phyloP scores from a whole-genome alignment of 2,888 invertebrate genomes.

The Drosophila ezoana region DNA sequence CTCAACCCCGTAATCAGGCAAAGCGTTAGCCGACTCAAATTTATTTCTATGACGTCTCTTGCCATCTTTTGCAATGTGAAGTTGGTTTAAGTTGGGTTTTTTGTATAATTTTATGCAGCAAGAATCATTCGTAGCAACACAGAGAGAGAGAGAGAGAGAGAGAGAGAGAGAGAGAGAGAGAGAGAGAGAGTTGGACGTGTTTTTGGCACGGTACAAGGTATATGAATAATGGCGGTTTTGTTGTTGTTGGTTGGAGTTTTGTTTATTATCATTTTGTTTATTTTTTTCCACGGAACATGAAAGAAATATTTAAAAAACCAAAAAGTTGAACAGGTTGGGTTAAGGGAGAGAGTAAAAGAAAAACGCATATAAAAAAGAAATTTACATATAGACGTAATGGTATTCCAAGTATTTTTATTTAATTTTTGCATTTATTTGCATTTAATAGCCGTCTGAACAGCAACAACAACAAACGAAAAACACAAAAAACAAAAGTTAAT shows the following conservation, averaged over 20 bases:
- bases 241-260: constrained; percentile 48
- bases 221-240: constrained; percentile 57
- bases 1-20: constrained; percentile 89
- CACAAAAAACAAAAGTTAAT: constrained; percentile 30
- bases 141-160: constrained; percentile 5
- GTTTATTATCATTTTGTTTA: constrained; percentile 54
- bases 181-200: constrained; percentile 40
- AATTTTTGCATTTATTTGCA: constrained; percentile 70
- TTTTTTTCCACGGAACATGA: constrained; percentile 51
- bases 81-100: constrained; percentile 42
- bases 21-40: constrained; percentile 87
- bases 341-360: constrained; percentile 20
- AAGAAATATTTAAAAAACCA: constrained; percentile 63
- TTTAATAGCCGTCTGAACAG: constrained; percentile 47
- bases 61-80: constrained; percentile 79
- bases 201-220: constrained; percentile 53
- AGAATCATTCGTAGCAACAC: constrained; percentile 55
- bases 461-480: constrained; percentile 30
- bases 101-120: constrained; percentile 70
- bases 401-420: constrained; percentile 70
- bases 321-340: constrained; percentile 39
- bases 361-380: constrained; percentile 46
- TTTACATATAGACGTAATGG: constrained; percentile 52
- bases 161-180: constrained; percentile 5
- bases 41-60: constrained; percentile 85